These are phyloP conservation scores for Agrochola macilenta DNA, from an alignment of 2,888 invertebrate species.

Conservation along the genomic window DNA sequence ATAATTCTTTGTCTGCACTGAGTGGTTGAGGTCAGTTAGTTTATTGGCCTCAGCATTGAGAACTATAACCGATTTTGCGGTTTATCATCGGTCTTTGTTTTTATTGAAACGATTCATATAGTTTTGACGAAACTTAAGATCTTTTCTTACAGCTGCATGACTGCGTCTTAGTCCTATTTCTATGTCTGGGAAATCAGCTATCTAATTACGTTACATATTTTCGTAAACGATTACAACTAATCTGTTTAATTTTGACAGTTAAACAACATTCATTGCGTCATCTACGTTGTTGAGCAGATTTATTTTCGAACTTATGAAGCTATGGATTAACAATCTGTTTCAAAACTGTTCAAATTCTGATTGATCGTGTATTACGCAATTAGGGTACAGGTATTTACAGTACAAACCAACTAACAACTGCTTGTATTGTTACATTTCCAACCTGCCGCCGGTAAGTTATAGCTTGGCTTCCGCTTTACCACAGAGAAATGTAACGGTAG, in stretches of 20 bases:
- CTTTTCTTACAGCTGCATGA: neutral
- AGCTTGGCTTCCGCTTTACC: conserved; percentile 16
- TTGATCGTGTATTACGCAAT: too few relatives aligned
- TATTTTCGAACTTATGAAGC: too few relatives aligned
- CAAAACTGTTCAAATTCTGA: too few relatives aligned
- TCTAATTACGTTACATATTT: too few relatives aligned
- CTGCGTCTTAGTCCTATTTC: too few relatives aligned
- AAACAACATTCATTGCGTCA: too few relatives aligned
- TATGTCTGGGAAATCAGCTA: too few relatives aligned
- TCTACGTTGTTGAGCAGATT: too few relatives aligned
- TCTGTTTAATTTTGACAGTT: too few relatives aligned
- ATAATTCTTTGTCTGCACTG: conserved; percentile 7
- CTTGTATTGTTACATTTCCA: conserved; percentile 17
- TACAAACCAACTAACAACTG: neutral
- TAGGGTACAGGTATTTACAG: neutral
- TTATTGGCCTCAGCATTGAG: conserved; percentile 8
- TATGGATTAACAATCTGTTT: too few relatives aligned
- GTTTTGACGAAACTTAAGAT: conserved; percentile 1
- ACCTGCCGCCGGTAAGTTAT: neutral
- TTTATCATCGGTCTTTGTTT: conserved; percentile 9
- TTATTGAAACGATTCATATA: neutral
- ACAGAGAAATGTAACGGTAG: conserved; percentile 31
- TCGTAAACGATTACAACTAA: too few relatives aligned
- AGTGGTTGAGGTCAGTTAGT: conserved; percentile 6
- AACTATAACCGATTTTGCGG: conserved; percentile 13